These are phyloP conservation scores for Sebastes minor DNA, from an alignment of 2,797 vertebrate species.

Conservation along the genomic window DNA sequence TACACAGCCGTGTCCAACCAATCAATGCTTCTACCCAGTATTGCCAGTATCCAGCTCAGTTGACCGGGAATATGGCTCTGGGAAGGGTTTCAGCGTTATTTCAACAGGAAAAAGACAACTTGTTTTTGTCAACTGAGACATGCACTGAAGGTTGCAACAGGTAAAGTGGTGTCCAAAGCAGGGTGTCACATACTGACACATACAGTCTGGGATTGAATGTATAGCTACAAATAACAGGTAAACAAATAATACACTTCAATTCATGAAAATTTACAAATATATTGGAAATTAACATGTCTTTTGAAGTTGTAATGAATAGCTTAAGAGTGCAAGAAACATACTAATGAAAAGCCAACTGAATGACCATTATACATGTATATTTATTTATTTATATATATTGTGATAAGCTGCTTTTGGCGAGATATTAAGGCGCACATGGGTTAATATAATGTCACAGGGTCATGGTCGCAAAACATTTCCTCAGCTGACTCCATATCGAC, in stretches of 20 bases:
- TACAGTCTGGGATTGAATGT: neutral
- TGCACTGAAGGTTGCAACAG: neutral
- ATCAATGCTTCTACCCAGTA: conserved; percentile 65
- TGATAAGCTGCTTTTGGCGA: neutral
- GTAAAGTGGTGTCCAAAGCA: neutral
- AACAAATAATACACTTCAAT: neutral
- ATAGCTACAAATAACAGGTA: neutral
- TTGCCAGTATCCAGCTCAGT: conserved; percentile 11
- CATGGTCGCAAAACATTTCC: neutral
- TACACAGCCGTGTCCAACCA: conserved; percentile 76
- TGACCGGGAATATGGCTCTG: conserved; percentile 42
- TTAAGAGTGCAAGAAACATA: neutral
- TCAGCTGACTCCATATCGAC: neutral
- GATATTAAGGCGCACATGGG: neutral
- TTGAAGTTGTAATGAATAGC: neutral
- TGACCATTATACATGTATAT: neutral
- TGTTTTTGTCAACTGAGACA: neutral
- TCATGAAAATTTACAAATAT: neutral
- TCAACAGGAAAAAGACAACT: neutral
- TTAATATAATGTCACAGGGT: too few species aligned
- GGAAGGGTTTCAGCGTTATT: neutral
- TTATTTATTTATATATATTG: neutral
- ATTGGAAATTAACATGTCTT: neutral
- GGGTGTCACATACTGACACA: neutral
- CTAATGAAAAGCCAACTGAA: neutral